Conservation (phyloP, 2,797 vertebrate species). For the Glossophaga mutica region DNA sequence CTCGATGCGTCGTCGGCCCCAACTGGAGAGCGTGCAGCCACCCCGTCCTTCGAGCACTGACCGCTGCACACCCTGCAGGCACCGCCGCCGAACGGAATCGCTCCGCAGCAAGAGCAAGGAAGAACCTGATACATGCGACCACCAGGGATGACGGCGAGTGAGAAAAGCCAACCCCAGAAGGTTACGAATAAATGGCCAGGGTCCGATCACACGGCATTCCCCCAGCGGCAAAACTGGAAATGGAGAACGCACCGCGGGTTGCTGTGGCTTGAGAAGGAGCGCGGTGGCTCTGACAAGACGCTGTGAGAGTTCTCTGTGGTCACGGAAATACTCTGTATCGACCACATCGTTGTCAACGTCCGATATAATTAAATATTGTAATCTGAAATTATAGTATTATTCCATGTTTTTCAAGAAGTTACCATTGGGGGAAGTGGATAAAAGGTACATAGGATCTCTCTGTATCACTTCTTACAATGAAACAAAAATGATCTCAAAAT, state of each 20-base stretch:
- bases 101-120: background rate
- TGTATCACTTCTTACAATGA: background rate
- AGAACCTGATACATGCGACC: background rate
- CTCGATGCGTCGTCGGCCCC: background rate
- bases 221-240: background rate
- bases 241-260: background rate
- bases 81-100: rapidly evolving
- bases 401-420: background rate
- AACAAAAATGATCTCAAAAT: background rate
- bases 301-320: rapidly evolving
- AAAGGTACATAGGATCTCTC: background rate
- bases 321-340: background rate
- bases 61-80: background rate
- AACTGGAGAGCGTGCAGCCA: background rate
- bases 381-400: rapidly evolving
- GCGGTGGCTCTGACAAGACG: background rate
- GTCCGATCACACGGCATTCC: background rate
- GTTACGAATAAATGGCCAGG: rapidly evolving
- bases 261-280: background rate
- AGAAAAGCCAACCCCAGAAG: background rate
- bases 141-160: background rate
- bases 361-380: background rate
- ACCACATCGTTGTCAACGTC: background rate
- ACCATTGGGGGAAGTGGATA: background rate
- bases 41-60: background rate